Conservation (phyloP, 2,797 vertebrate genomes). For the Zenarchopterus dispar region DNA sequence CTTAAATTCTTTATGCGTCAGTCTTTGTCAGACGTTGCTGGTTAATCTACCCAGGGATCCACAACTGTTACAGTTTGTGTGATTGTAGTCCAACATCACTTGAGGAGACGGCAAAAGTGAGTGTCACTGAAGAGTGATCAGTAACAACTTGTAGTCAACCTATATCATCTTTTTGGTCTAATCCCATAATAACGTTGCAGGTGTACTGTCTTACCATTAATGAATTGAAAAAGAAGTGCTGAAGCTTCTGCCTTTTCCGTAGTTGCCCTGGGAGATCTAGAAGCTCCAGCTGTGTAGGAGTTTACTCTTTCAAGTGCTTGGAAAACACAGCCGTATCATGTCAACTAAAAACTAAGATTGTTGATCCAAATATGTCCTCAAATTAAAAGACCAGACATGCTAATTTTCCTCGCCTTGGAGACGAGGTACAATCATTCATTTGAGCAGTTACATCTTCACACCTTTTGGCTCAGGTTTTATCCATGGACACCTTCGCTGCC, state of each 20-base stretch:
- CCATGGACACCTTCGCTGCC: background rate
- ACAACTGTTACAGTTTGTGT: background rate
- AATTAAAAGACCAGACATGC: background rate
- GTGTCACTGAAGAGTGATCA: background rate
- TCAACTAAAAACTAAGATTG: too few species aligned
- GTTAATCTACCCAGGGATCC: background rate
- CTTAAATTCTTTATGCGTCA: too few species aligned
- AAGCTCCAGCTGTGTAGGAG: too few species aligned
- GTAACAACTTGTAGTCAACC: background rate
- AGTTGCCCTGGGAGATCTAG: too few species aligned
- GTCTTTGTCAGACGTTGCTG: background rate
- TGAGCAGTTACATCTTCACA: constrained; percentile 15
- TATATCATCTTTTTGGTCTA: background rate
- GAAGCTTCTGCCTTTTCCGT: too few species aligned
- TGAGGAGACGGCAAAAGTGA: background rate
- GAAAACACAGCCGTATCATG: too few species aligned
- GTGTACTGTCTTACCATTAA: too few species aligned
- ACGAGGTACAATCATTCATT: constrained; percentile 38
- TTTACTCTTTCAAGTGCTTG: too few species aligned
- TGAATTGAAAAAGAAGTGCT: too few species aligned
- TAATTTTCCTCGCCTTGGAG: background rate
- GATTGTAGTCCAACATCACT: background rate
- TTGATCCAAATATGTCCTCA: background rate
- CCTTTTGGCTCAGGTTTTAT: constrained; percentile 26
- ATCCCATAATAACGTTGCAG: too few species aligned